These are phyloP conservation scores for Tromatobia lineatoria DNA, from an alignment of 2,888 invertebrate species.

Conservation along the genomic window DNA sequence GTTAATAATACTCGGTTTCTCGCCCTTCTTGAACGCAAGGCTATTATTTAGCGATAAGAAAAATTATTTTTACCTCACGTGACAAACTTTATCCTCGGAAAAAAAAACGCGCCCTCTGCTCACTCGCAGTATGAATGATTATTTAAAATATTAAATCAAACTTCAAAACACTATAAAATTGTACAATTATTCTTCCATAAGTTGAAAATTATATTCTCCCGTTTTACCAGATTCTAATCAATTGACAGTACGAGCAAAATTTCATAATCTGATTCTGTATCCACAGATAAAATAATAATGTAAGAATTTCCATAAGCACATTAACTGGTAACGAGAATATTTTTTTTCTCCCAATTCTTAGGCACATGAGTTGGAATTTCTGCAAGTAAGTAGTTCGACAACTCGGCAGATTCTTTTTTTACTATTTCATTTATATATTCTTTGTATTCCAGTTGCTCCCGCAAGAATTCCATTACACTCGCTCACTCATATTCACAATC, in stretches of 20 bases:
- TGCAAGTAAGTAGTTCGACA: slow-evolving; percentile 9
- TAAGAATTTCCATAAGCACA: slow-evolving; percentile 17
- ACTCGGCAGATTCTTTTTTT: slow-evolving; percentile 1
- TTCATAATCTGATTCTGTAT: slow-evolving; percentile 4
- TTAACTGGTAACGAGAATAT: slow-evolving; percentile 4
- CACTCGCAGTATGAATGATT: too few species aligned
- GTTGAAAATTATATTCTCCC: too few species aligned
- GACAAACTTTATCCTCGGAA: too few species aligned
- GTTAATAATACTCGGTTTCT: too few species aligned
- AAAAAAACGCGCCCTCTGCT: too few species aligned
- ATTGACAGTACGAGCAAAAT: neutral
- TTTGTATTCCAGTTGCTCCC: slow-evolving; percentile 21
- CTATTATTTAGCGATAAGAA: too few species aligned
- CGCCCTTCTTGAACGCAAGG: too few species aligned
- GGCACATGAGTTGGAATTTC: neutral
- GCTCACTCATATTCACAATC: slow-evolving; percentile 27
- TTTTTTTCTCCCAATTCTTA: slow-evolving; percentile 3
- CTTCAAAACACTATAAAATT: too few species aligned
- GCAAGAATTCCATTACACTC: slow-evolving; percentile 6
- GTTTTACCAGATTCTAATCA: neutral
- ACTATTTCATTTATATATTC: neutral
- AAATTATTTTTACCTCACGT: too few species aligned
- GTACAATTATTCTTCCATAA: too few species aligned
- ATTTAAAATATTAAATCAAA: too few species aligned
- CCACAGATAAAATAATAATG: slow-evolving; percentile 45